Conservation (phyloP, 2,113 vertebrate genomes). For the Pundamilia nyererei region DNA sequence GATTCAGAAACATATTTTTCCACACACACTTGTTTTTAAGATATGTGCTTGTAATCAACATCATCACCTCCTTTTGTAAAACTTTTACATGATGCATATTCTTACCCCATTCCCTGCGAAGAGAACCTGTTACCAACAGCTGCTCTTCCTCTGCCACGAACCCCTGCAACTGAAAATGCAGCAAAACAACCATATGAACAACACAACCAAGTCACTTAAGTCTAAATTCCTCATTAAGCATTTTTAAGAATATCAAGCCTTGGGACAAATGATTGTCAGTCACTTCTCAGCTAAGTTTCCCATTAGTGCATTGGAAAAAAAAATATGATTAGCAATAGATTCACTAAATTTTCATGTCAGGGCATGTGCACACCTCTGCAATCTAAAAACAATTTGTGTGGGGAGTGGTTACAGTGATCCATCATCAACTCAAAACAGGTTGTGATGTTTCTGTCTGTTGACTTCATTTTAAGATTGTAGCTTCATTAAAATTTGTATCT, state of each 20-base stretch:
- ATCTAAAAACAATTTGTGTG: background rate
- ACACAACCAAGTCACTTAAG: background rate
- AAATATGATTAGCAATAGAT: background rate
- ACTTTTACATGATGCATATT: background rate
- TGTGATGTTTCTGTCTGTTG: background rate
- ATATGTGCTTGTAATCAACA: slow-evolving; percentile 48
- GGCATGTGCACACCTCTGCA: background rate
- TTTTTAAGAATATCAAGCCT: background rate
- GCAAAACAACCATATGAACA: background rate
- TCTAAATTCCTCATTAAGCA: background rate
- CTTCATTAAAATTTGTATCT: background rate
- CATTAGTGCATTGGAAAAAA: background rate
- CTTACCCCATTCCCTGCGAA: slow-evolving; percentile 93
- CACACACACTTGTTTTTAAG: slow-evolving; percentile 28
- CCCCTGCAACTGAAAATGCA: slow-evolving; percentile 74
- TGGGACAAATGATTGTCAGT: background rate
- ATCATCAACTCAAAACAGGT: background rate
- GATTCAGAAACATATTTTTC: slow-evolving; percentile 23
- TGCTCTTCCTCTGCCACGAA: slow-evolving; percentile 85
- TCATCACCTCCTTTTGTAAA: slow-evolving; percentile 9
- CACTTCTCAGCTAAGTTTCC: background rate
- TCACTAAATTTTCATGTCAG: background rate
- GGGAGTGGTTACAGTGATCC: background rate
- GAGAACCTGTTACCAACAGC: slow-evolving; percentile 85
- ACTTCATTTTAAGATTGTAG: background rate